Evolutionary conservation across 2,797 vertebrate genomes (phyloP).

Genomic region (Sebastes elongatus): DNA sequence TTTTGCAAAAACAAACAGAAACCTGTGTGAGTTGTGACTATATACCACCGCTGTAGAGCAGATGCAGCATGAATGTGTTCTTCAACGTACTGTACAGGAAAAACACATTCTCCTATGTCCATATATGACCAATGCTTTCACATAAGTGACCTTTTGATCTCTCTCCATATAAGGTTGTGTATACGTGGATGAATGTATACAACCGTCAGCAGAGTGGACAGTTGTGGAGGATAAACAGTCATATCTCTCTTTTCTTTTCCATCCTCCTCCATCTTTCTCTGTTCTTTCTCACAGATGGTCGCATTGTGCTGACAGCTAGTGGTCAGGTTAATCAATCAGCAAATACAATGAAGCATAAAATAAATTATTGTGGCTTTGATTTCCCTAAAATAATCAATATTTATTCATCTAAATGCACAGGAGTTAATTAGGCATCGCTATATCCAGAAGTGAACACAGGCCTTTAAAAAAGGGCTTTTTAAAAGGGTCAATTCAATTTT

Average conservation of each 20-base stretch:
- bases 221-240: conserved; percentile 35
- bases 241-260: neutral
- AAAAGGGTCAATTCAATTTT: neutral
- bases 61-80: neutral
- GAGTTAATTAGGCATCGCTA: neutral
- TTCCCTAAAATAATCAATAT: neutral
- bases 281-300: neutral
- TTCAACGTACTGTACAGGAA: neutral
- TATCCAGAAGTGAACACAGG: neutral
- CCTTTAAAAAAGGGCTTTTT: neutral
- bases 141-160: conserved; percentile 26
- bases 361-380: neutral
- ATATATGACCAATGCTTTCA: conserved; percentile 24
- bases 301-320: neutral
- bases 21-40: neutral
- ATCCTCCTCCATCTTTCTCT: neutral
- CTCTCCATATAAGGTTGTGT: conserved; percentile 42
- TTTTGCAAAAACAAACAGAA: neutral
- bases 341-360: neutral
- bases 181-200: conserved; percentile 39
- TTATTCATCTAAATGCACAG: neutral
- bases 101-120: neutral
- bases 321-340: neutral
- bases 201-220: conserved; percentile 12
- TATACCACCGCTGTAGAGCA: neutral